These are phyloP conservation scores for Smutsia temminckii DNA, from an alignment of 2,797 vertebrate genomes.

Conservation along the genomic window DNA sequence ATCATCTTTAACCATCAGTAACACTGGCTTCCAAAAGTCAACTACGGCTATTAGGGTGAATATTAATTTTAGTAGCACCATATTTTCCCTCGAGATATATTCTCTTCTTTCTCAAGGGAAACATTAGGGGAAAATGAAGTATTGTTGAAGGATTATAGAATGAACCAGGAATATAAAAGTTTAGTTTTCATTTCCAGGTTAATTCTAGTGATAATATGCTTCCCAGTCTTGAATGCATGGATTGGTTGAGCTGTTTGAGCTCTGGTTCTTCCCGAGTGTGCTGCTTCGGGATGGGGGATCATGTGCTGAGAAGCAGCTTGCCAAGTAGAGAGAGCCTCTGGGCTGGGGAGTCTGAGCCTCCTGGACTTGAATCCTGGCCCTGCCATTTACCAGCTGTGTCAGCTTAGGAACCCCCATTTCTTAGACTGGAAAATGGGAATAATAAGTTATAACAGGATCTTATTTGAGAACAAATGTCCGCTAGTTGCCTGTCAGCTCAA, in stretches of 20 bases:
- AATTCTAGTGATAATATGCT: slow-evolving; percentile 26
- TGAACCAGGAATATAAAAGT: slow-evolving; percentile 19
- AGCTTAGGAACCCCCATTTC: background rate
- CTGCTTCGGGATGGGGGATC: background rate
- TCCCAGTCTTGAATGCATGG: background rate
- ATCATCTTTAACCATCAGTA: background rate
- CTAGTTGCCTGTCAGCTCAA: background rate
- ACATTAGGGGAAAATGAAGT: background rate
- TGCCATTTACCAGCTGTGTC: background rate
- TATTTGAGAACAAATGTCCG: slow-evolving; percentile 33
- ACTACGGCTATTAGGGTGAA: background rate
- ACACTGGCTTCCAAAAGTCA: background rate
- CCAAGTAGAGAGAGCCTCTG: background rate
- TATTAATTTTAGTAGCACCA: slow-evolving; percentile 30
- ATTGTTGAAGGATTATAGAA: background rate
- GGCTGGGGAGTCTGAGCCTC: background rate
- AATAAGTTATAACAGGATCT: background rate
- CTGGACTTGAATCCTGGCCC: background rate
- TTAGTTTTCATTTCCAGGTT: background rate
- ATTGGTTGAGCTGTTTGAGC: background rate
- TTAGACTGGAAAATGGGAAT: slow-evolving; percentile 11
- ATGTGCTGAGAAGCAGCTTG: background rate
- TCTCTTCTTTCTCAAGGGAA: slow-evolving; percentile 36
- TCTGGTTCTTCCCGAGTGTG: background rate
- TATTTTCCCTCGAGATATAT: background rate